A percentile compares a stretch with the other conserved stretches of the same genome.
Conservation (phyloP, 2,888 invertebrate genomes). For the Arenicola marina region DNA sequence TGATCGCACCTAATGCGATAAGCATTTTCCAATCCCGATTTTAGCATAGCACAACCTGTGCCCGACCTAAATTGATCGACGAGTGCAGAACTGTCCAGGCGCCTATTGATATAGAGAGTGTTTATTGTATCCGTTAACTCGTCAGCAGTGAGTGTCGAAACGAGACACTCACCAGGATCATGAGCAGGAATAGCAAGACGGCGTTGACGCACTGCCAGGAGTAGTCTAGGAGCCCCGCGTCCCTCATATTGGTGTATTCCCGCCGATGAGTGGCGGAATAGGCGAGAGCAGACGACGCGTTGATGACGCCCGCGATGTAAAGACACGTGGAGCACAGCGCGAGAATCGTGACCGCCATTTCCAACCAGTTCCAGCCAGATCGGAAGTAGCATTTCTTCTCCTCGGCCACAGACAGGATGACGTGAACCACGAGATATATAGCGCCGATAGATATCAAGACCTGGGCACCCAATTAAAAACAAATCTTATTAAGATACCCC, state of each 20-base stretch:
- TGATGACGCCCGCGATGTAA: background rate
- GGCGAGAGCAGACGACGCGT: background rate
- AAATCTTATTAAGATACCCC: no score
- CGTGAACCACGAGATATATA: background rate
- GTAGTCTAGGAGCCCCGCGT: background rate
- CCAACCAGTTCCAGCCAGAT: conserved; percentile 1
- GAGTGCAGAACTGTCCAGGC: no score
- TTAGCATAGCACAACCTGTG: no score
- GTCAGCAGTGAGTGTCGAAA: no score
- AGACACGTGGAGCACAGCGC: background rate
- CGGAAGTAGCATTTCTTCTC: background rate
- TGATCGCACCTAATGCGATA: no score
- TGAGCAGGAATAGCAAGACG: background rate
- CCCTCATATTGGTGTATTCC: background rate
- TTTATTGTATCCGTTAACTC: no score
- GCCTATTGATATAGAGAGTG: no score
- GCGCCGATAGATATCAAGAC: background rate
- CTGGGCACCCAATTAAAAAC: no score
- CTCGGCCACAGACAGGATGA: background rate
- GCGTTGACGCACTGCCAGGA: background rate
- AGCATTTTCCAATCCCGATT: no score
- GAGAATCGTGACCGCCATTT: background rate
- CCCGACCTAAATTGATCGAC: no score
- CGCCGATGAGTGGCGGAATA: background rate
- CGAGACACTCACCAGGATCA: background rate